Percentiles rank a stretch among this genome's conserved stretches.
Conservation (phyloP, 2,888 invertebrate species). For the Julus scanicus region DNA sequence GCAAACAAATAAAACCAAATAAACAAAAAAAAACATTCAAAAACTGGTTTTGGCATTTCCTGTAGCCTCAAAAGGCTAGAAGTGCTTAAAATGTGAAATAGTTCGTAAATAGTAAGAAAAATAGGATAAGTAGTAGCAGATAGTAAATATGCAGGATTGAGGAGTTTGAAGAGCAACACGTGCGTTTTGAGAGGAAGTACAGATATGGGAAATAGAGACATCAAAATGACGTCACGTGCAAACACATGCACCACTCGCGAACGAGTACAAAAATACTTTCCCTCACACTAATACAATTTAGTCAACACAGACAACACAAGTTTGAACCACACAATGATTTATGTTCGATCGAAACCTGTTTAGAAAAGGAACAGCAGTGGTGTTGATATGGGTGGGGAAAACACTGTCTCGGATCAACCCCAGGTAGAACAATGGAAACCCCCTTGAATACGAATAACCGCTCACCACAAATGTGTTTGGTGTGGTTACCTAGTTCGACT, state of each 20-base stretch:
- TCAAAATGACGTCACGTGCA: conserved; percentile 28
- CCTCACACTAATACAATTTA: conserved; percentile 24
- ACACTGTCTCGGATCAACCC: not conserved
- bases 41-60: conserved; percentile 11
- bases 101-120: not conserved
- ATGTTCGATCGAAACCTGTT: not conserved
- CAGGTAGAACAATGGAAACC: not conserved
- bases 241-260: conserved; percentile 10
- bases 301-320: conserved; percentile 7
- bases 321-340: not conserved
- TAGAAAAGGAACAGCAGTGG: not conserved
- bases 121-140: not conserved
- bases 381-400: not conserved
- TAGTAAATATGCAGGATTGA: not conserved
- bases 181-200: not conserved
- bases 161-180: not conserved
- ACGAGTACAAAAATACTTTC: not conserved
- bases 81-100: conserved; percentile 22
- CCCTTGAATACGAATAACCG: not conserved
- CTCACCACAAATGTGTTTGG: not conserved
- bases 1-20: not conserved
- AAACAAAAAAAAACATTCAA: conserved; percentile 7
- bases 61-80: not conserved
- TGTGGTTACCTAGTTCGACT: not conserved
- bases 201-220: not conserved